A percentile compares a stretch with the other conserved stretches of the same genome.
Conservation (phyloP, 2,797 vertebrate genomes). For the Sebastes nivosus region DNA sequence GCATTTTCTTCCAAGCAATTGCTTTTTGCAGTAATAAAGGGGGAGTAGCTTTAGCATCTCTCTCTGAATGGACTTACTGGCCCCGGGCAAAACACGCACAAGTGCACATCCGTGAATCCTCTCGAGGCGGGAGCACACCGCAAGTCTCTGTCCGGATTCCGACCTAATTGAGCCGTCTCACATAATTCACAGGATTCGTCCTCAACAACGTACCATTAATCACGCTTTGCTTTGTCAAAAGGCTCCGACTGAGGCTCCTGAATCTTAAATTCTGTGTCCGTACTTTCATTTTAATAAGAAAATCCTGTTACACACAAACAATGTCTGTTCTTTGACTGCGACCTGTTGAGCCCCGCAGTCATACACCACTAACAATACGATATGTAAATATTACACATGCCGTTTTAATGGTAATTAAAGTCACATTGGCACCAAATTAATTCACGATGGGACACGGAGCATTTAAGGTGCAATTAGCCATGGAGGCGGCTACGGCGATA, state of each 20-base stretch:
- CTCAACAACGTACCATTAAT: constrained; percentile 51
- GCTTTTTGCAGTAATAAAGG: constrained; percentile 81
- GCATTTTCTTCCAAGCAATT: constrained; percentile 82
- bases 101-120: constrained; percentile 72
- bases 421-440: constrained; percentile 73
- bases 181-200: constrained; percentile 51
- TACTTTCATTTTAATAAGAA: not conserved
- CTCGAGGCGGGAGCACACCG: constrained; percentile 52
- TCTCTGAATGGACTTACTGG: constrained; percentile 76
- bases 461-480: constrained; percentile 80
- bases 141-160: constrained; percentile 56
- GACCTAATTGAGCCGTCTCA: constrained; percentile 72
- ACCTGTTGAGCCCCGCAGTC: constrained; percentile 64
- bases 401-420: constrained; percentile 73
- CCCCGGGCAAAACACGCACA: constrained; percentile 75
- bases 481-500: constrained; percentile 50
- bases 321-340: constrained; percentile 22
- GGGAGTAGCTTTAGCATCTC: constrained; percentile 75
- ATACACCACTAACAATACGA: constrained; percentile 26
- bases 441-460: constrained; percentile 62
- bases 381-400: constrained; percentile 71
- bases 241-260: not conserved
- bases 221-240: constrained; percentile 38
- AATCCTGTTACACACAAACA: not conserved
- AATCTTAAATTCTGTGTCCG: not conserved